Percentiles rank a stretch among this genome's conserved stretches.
These are phyloP conservation scores for Cariama cristata DNA, from an alignment of 2,113 vertebrate species.

Conservation along the genomic window DNA sequence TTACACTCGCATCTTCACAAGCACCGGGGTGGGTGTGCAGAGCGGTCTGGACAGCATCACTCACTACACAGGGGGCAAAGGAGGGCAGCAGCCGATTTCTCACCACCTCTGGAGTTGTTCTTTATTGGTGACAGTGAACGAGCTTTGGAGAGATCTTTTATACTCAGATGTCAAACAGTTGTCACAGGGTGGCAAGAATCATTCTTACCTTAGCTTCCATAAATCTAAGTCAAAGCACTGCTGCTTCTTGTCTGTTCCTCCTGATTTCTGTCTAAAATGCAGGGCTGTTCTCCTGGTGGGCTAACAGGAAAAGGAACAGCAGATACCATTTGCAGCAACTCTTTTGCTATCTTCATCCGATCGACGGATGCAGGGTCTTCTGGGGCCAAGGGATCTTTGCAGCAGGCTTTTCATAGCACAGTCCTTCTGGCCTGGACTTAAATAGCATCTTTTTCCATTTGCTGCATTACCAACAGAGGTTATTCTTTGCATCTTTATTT, in stretches of 20 bases:
- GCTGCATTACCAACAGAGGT: neutral
- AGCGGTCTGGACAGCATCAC: neutral
- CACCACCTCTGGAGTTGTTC: neutral
- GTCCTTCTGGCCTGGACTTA: neutral
- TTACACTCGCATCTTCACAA: neutral
- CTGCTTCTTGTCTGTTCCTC: neutral
- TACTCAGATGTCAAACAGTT: too few relatives aligned
- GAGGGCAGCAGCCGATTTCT: neutral
- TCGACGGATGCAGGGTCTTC: neutral
- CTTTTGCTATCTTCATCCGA: neutral
- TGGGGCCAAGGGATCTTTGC: neutral
- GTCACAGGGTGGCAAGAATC: neutral
- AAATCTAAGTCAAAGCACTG: neutral
- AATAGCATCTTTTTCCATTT: neutral
- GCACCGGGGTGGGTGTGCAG: neutral
- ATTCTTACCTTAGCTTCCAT: neutral
- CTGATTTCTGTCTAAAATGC: neutral
- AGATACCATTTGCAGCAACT: neutral
- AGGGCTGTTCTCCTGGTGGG: neutral
- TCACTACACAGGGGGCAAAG: neutral
- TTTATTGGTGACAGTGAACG: neutral
- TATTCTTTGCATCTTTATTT: neutral
- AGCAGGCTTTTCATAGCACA: neutral
- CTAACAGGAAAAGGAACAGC: neutral
- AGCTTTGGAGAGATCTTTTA: neutral